A percentile compares a stretch with the other conserved stretches of the same genome.
phyloP scores from a whole-genome alignment of 2,113 vertebrate species.

The Alethe diademata region DNA sequence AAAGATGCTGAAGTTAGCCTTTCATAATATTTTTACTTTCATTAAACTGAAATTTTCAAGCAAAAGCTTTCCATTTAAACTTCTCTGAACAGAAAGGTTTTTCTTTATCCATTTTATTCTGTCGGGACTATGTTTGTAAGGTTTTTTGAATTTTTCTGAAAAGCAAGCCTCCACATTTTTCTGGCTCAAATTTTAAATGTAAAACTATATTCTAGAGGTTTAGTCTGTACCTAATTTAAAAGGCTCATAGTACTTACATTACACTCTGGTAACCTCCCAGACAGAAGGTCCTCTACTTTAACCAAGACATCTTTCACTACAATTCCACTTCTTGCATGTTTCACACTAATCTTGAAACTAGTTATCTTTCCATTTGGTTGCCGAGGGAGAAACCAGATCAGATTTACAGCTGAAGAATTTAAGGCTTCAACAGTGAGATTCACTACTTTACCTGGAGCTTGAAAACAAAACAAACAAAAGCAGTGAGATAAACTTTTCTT shows the following conservation, averaged over 20 bases:
- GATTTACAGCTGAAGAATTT: constrained; percentile 87
- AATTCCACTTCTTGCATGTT: constrained; percentile 87
- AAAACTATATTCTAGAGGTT: neutral
- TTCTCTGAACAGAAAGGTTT: neutral
- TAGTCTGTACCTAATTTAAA: neutral
- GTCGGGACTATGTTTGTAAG: neutral
- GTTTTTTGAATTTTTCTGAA: neutral
- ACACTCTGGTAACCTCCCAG: constrained; percentile 88
- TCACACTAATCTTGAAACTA: constrained; percentile 92
- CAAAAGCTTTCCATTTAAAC: neutral
- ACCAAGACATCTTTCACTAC: constrained; percentile 84
- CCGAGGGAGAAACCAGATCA: constrained; percentile 92
- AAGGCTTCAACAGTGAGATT: constrained; percentile 89
- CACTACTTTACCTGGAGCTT: constrained; percentile 93
- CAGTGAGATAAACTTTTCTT: neutral
- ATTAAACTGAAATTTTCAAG: neutral
- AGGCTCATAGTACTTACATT: constrained; percentile 78
- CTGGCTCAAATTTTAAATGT: neutral
- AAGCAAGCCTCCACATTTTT: neutral
- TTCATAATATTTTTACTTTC: neutral
- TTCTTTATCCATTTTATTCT: neutral
- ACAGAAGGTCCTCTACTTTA: constrained; percentile 90
- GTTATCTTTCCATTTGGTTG: constrained; percentile 96
- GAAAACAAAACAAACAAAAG: constrained; percentile 39
- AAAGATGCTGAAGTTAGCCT: neutral